phyloP scores from a whole-genome alignment of 2,888 invertebrate species.

The Brachyopa scutellaris region DNA sequence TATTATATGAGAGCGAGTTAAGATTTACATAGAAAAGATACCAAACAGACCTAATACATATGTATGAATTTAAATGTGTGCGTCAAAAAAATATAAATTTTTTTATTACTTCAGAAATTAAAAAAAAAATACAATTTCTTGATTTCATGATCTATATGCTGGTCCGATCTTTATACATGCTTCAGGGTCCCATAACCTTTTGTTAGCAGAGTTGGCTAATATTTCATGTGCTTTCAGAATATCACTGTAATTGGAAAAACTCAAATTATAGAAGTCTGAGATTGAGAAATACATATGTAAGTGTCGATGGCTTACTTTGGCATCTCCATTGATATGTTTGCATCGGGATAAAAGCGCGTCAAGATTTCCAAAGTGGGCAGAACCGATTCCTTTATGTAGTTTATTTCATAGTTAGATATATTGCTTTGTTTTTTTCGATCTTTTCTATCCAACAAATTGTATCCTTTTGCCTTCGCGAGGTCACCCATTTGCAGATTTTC shows the following conservation, averaged over 20 bases:
- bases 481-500: constrained; percentile 47
- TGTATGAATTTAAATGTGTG: no score
- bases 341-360: constrained; percentile 36
- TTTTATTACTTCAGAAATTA: no score
- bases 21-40: no score
- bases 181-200: constrained; percentile 35
- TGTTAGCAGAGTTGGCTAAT: neutral
- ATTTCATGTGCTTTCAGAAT: constrained; percentile 29
- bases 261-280: no score
- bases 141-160: no score
- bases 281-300: neutral
- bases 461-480: constrained; percentile 1
- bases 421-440: constrained; percentile 14
- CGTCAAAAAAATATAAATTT: no score
- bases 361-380: constrained; percentile 47
- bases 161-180: no score
- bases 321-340: neutral
- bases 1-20: no score
- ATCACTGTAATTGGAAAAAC: constrained; percentile 18
- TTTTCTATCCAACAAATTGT: neutral
- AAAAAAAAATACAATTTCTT: no score
- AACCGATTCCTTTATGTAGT: constrained; percentile 18
- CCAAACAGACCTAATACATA: no score
- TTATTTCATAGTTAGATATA: constrained; percentile 55
- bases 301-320: neutral